A percentile compares a stretch with the other conserved stretches of the same genome.
Evolutionary conservation across 2,888 invertebrate genomes (phyloP).

Genomic region (Plebejus argus): DNA sequence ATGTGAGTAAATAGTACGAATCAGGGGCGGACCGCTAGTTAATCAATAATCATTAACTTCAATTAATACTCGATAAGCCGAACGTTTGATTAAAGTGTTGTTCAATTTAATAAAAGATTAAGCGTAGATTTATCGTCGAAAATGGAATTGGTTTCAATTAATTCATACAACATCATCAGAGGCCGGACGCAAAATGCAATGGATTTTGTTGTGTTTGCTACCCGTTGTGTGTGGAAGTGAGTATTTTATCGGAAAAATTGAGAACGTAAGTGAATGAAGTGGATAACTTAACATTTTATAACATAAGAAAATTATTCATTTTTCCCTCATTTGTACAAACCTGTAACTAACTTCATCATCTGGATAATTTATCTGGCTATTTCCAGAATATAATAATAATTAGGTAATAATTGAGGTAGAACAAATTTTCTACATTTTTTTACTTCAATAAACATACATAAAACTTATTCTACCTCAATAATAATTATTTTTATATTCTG

Average conservation of each 20-base stretch:
- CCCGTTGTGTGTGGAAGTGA: conserved; percentile 12
- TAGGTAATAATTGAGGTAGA: no score
- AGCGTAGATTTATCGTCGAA: conserved; percentile 11
- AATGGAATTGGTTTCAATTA: conserved; percentile 17
- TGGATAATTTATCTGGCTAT: no score
- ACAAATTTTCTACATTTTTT: no score
- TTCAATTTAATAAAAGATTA: conserved; percentile 23
- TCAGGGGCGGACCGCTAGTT: neutral
- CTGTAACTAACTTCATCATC: no score
- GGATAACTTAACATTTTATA: no score
- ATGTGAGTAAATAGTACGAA: neutral
- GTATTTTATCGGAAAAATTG: neutral
- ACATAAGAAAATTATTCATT: no score
- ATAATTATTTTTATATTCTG: no score
- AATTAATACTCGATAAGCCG: neutral
- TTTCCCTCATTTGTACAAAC: no score
- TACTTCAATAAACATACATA: no score
- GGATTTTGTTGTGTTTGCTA: conserved; percentile 11
- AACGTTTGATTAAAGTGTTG: neutral
- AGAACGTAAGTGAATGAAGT: no score
- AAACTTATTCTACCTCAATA: no score
- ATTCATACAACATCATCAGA: neutral
- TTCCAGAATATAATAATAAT: no score
- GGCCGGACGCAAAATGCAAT: conserved; percentile 7
- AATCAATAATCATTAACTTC: conserved; percentile 1